phyloP scores from a whole-genome alignment of 2,113 vertebrate species.

The Paradisaea rubra region DNA sequence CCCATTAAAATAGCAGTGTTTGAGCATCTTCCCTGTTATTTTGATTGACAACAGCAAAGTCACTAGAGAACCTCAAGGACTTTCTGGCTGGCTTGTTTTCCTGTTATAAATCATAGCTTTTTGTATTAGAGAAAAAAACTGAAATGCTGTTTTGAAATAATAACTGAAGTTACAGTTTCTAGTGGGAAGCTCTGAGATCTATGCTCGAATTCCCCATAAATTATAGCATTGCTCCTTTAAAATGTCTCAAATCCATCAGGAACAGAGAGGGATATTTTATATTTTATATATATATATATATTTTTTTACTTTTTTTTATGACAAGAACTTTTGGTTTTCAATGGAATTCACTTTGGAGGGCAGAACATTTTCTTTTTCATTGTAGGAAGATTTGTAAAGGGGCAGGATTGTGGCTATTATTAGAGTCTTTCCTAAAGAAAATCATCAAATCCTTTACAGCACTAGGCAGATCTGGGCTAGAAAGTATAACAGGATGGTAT shows the following conservation, averaged over 20 bases:
- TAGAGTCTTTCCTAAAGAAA: conserved; percentile 38
- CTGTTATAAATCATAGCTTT: background rate
- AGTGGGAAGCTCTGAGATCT: background rate
- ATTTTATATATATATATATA: background rate
- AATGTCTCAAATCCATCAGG: background rate
- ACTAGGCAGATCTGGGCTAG: conserved; percentile 41
- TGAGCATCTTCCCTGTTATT: background rate
- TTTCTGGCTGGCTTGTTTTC: conserved; percentile 15
- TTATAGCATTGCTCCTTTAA: background rate
- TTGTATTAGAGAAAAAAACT: background rate
- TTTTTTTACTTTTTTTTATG: background rate
- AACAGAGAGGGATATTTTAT: background rate
- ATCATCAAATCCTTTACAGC: conserved; percentile 38
- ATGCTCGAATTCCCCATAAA: background rate
- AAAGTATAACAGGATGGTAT: conserved; percentile 17
- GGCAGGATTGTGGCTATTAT: conserved; percentile 40
- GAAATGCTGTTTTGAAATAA: background rate
- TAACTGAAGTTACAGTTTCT: background rate
- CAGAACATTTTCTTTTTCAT: conserved; percentile 8
- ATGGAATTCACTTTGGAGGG: conserved; percentile 23
- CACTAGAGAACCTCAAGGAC: background rate
- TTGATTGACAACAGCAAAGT: background rate
- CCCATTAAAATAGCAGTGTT: background rate
- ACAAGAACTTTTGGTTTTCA: conserved; percentile 19
- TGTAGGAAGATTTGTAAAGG: conserved; percentile 38